phyloP scores from a whole-genome alignment of 1,140 invertebrate species.

The Drosophila bocqueti region DNA sequence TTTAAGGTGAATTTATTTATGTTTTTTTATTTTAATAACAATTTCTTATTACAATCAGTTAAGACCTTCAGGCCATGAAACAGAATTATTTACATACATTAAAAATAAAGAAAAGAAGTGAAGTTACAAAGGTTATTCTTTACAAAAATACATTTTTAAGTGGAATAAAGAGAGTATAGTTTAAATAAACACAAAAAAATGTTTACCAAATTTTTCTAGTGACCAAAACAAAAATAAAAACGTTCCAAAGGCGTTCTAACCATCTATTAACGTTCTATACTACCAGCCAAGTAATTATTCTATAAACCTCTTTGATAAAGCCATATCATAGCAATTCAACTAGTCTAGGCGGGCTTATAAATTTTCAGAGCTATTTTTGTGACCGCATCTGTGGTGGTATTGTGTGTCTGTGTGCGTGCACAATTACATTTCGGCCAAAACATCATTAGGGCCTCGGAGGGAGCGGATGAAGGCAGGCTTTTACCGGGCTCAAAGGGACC shows the following conservation, averaged over 20 bases:
- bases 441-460: constrained; percentile 35
- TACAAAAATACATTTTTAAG: too few relatives aligned
- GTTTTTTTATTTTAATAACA: too few relatives aligned
- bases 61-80: too few relatives aligned
- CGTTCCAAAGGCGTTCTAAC: neutral
- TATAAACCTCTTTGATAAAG: neutral
- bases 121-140: too few relatives aligned
- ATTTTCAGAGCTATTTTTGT: constrained; percentile 7
- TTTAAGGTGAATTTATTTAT: too few relatives aligned
- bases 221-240: neutral
- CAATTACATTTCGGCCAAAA: constrained; percentile 63
- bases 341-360: neutral
- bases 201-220: neutral
- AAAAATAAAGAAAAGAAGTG: too few relatives aligned
- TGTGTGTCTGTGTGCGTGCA: constrained; percentile 35
- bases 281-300: neutral
- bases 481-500: constrained; percentile 47
- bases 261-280: too few relatives aligned
- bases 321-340: neutral
- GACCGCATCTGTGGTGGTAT: constrained; percentile 3
- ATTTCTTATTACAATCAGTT: too few relatives aligned
- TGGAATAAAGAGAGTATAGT: neutral
- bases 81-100: too few relatives aligned
- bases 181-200: neutral
- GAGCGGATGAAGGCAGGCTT: constrained; percentile 15